Evolutionary conservation across 2,888 invertebrate species (phyloP).

Genomic region (Synanthedon vespiformis): DNA sequence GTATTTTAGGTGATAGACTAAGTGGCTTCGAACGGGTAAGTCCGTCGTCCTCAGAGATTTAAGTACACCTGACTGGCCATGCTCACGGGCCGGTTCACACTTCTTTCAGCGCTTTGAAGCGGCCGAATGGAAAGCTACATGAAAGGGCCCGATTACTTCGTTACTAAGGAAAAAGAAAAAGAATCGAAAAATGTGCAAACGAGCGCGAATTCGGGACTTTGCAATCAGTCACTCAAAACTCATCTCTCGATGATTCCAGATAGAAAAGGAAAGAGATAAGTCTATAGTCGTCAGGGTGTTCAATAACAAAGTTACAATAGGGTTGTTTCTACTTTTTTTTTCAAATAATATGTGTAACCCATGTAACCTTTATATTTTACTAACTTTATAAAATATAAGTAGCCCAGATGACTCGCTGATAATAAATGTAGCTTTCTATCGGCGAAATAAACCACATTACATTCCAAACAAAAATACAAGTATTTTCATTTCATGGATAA

Average conservation of each 20-base stretch:
- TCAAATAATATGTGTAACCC: no score
- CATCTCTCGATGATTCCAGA: neutral
- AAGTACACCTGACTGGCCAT: slow-evolving; percentile 52
- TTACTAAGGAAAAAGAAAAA: slow-evolving; percentile 41
- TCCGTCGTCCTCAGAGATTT: slow-evolving; percentile 40
- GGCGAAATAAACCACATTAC: no score
- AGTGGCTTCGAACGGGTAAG: slow-evolving; percentile 30
- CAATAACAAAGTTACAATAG: no score
- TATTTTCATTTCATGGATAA: no score
- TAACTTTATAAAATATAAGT: no score
- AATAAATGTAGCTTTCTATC: no score
- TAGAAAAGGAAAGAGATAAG: neutral
- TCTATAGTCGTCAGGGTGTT: no score
- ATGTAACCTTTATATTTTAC: no score
- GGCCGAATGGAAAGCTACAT: slow-evolving; percentile 60
- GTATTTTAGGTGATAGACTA: slow-evolving; percentile 57
- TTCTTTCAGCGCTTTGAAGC: slow-evolving; percentile 56
- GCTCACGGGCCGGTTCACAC: slow-evolving; percentile 56
- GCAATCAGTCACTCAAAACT: neutral
- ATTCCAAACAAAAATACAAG: no score
- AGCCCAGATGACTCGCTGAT: no score
- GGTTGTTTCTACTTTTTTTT: no score
- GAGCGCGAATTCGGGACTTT: slow-evolving; percentile 19
- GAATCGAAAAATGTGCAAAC: slow-evolving; percentile 22
- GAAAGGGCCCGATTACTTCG: slow-evolving; percentile 50